These are phyloP conservation scores for Atlantisia rogersi DNA, from an alignment of 2,113 vertebrate genomes.

Conservation along the genomic window DNA sequence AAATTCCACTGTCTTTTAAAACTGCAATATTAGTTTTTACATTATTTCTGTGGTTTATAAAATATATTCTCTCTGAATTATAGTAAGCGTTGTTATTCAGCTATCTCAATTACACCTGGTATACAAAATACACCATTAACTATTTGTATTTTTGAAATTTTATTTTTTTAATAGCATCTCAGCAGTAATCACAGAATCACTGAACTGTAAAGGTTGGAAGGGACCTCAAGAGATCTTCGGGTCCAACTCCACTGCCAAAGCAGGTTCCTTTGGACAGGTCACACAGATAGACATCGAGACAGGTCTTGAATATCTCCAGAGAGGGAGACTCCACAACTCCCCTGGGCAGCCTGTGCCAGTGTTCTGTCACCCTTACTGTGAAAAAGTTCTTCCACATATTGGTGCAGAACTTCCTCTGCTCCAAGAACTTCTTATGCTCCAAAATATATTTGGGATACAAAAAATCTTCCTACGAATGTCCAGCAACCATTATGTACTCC, in stretches of 20 bases:
- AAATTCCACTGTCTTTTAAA: not conserved
- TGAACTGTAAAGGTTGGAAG: too few relatives aligned
- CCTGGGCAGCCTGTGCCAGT: too few relatives aligned
- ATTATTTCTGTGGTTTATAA: not conserved
- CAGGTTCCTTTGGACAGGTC: too few relatives aligned
- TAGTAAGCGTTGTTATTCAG: not conserved
- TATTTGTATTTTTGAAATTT: not conserved
- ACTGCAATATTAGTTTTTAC: not conserved
- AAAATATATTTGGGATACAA: not conserved
- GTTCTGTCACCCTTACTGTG: too few relatives aligned
- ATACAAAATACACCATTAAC: not conserved
- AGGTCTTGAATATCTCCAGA: too few relatives aligned
- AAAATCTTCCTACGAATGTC: not conserved
- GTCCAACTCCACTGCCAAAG: too few relatives aligned
- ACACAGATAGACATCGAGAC: too few relatives aligned
- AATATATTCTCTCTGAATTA: not conserved
- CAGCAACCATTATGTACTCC: not conserved
- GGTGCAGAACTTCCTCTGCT: too few relatives aligned
- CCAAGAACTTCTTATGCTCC: too few relatives aligned
- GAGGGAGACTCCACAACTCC: too few relatives aligned
- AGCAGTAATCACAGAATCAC: not conserved
- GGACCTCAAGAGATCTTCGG: too few relatives aligned
- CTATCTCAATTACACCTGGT: not conserved
- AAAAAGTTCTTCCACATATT: too few relatives aligned
- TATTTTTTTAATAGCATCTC: not conserved